phyloP scores from a whole-genome alignment of 1,140 invertebrate genomes.

The Chlorops oryzae region DNA sequence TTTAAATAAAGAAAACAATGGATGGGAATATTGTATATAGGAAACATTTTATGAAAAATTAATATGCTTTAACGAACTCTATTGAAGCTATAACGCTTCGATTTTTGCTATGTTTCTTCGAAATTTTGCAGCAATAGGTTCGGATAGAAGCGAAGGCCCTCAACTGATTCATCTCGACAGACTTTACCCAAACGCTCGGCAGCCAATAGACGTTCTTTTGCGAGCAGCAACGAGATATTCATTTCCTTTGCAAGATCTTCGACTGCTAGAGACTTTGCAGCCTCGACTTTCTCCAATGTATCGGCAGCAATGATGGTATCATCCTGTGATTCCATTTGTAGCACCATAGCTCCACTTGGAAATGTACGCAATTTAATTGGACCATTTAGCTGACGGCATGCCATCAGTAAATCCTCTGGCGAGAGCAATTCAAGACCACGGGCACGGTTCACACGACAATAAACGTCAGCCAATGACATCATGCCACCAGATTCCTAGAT shows the following conservation, averaged over 20 bases:
- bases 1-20: too few species aligned
- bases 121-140: conserved; percentile 64
- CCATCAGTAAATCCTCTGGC: conserved; percentile 90
- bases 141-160: conserved; percentile 87
- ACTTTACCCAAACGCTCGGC: conserved; percentile 76
- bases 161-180: conserved; percentile 90
- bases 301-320: conserved; percentile 69
- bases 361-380: conserved; percentile 77
- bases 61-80: not conserved
- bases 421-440: conserved; percentile 84
- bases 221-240: conserved; percentile 81
- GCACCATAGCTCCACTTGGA: conserved; percentile 84
- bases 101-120: not conserved
- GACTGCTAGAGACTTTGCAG: conserved; percentile 68
- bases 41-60: too few species aligned
- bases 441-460: conserved; percentile 90
- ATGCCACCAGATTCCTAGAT: conserved; percentile 85
- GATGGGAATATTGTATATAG: too few species aligned
- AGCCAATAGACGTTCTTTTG: conserved; percentile 76
- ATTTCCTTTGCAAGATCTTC: conserved; percentile 76
- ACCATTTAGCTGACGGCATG: conserved; percentile 68
- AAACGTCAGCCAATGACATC: conserved; percentile 94
- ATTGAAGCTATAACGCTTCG: not conserved
- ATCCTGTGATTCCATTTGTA: conserved; percentile 73
- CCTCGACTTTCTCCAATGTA: conserved; percentile 68